Evolutionary conservation across 2,888 invertebrate genomes (phyloP).

Genomic region (Epinotia ramella): DNA sequence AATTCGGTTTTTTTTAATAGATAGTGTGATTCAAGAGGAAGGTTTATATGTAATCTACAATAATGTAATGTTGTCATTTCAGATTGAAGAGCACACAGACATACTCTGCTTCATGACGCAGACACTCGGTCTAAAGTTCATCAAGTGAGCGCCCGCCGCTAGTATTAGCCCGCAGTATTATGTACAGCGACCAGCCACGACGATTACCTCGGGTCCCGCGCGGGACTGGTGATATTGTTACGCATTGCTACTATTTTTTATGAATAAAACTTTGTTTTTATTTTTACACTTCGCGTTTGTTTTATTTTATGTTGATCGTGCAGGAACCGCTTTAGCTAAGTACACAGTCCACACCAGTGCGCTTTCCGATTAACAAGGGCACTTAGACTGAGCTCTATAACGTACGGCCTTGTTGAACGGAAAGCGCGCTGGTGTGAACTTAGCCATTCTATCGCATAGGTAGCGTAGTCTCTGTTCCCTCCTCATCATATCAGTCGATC

Average conservation of each 20-base stretch:
- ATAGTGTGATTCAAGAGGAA: too few species aligned
- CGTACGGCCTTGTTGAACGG: too few species aligned
- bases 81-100: slow-evolving; percentile 97
- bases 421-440: too few species aligned
- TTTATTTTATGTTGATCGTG: slow-evolving; percentile 45
- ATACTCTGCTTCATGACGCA: slow-evolving; percentile 93
- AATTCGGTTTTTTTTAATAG: too few species aligned
- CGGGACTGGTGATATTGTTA: slow-evolving; percentile 81
- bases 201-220: slow-evolving; percentile 75
- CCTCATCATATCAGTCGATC: too few species aligned
- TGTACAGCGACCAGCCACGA: slow-evolving; percentile 72
- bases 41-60: too few species aligned
- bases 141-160: slow-evolving; percentile 56
- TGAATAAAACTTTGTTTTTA: slow-evolving; percentile 80
- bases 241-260: slow-evolving; percentile 79
- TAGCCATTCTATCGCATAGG: neutral
- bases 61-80: slow-evolving; percentile 62
- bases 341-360: too few species aligned
- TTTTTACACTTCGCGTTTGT: slow-evolving; percentile 57
- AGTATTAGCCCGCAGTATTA: slow-evolving; percentile 67
- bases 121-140: slow-evolving; percentile 88
- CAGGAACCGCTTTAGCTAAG: neutral
- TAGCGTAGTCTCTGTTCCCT: too few species aligned
- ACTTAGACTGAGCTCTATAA: too few species aligned
- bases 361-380: too few species aligned